Evolutionary conservation across 2,113 vertebrate species (phyloP).

Genomic region (Pygoscelis adeliae): DNA sequence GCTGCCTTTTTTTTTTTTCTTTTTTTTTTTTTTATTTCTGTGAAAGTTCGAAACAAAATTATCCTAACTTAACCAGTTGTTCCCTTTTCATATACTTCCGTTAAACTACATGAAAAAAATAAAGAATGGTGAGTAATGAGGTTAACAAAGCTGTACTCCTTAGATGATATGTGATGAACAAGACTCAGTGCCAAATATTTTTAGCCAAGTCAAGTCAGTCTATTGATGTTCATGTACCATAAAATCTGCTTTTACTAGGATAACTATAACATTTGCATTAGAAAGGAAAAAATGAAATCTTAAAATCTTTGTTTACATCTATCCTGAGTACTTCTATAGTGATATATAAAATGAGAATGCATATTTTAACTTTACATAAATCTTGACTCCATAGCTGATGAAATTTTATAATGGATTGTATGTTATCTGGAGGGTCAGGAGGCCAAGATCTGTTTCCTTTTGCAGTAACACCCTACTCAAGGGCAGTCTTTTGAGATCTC

Average conservation of each 20-base stretch:
- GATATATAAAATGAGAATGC: background rate
- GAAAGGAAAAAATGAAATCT: background rate
- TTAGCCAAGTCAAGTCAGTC: background rate
- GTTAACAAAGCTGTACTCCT: background rate
- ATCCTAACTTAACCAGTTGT: background rate
- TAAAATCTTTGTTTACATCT: background rate
- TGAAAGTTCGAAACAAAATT: background rate
- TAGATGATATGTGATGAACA: background rate
- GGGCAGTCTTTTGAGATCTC: background rate
- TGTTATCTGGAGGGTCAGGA: background rate
- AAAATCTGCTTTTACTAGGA: background rate
- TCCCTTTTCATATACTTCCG: background rate
- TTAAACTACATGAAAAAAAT: background rate
- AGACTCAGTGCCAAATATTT: background rate
- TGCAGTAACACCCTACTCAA: background rate
- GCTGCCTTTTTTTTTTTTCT: background rate
- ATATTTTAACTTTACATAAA: background rate
- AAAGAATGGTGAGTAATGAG: background rate
- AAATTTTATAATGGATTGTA: background rate
- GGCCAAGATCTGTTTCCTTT: background rate
- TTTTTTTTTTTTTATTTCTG: background rate
- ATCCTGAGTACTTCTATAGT: background rate
- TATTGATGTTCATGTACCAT: constrained; percentile 4
- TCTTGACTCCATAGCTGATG: background rate
- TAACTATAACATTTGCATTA: constrained; percentile 5